Conservation (phyloP, 1,140 invertebrate species). For the Pseudomyrmex concolor region DNA sequence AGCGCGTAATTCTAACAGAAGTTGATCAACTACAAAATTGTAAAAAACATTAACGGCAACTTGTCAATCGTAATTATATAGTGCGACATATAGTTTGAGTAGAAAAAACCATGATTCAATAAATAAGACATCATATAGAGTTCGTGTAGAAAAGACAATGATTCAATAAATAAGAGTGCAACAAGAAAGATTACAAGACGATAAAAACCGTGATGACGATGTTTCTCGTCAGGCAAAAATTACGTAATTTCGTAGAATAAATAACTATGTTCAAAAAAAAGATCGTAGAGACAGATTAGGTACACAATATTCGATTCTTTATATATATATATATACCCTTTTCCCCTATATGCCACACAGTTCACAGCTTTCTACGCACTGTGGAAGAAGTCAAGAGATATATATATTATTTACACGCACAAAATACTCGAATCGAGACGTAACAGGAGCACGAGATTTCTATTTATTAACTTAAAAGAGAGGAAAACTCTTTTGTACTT, state of each 20-base stretch:
- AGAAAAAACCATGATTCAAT: constrained; percentile 78
- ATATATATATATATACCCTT: background rate
- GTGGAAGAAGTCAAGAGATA: constrained; percentile 67
- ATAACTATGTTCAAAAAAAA: constrained; percentile 72
- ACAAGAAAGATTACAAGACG: constrained; percentile 79
- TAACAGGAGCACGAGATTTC: constrained; percentile 64
- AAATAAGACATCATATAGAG: constrained; percentile 77
- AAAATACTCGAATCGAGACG: constrained; percentile 48
- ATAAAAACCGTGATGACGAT: constrained; percentile 66
- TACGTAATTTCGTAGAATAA: constrained; percentile 73
- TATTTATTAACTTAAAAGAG: constrained; percentile 72
- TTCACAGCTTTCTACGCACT: constrained; percentile 47
- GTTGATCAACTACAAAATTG: constrained; percentile 75
- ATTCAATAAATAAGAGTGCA: constrained; percentile 84
- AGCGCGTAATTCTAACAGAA: constrained; percentile 76
- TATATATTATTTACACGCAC: constrained; percentile 30
- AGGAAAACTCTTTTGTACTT: constrained; percentile 78
- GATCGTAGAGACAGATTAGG: constrained; percentile 66
- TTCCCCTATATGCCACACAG: constrained; percentile 7
- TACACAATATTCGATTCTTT: constrained; percentile 71
- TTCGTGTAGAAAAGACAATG: constrained; percentile 60
- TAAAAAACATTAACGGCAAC: constrained; percentile 81
- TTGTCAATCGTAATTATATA: constrained; percentile 74
- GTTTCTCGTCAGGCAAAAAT: constrained; percentile 60
- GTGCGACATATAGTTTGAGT: constrained; percentile 75